Evolutionary conservation across 1,140 invertebrate species (phyloP).

Genomic region (Sitophilus oryzae): DNA sequence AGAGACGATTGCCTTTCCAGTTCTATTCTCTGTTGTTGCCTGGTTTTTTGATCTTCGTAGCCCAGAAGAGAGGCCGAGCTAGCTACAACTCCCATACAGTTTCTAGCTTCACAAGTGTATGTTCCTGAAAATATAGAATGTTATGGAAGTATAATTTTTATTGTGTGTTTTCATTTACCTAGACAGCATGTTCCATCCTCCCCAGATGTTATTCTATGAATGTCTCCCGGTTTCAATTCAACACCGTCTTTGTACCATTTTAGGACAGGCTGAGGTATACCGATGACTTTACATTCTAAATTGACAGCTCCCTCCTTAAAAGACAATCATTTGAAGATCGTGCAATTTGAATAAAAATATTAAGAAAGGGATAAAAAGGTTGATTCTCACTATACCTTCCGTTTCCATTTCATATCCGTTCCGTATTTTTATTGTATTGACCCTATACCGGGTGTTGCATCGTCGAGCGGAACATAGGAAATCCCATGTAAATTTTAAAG

Average conservation of each 20-base stretch:
- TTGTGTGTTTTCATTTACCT: slow-evolving; percentile 45
- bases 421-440: too few species aligned
- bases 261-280: slow-evolving; percentile 76
- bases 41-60: slow-evolving; percentile 66
- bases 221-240: slow-evolving; percentile 83
- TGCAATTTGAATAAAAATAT: too few species aligned
- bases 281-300: slow-evolving; percentile 90
- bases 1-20: slow-evolving; percentile 71
- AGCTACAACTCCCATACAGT: slow-evolving; percentile 85
- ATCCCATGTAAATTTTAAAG: too few species aligned
- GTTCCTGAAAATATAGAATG: slow-evolving; percentile 44
- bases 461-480: too few species aligned
- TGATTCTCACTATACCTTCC: too few species aligned
- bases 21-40: slow-evolving; percentile 47
- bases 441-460: too few species aligned
- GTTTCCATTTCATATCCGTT: too few species aligned
- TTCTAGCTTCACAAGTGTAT: slow-evolving; percentile 88
- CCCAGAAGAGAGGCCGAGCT: slow-evolving; percentile 82
- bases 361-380: too few species aligned
- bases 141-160: neutral
- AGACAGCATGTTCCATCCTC: slow-evolving; percentile 84
- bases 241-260: slow-evolving; percentile 90
- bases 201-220: slow-evolving; percentile 83
- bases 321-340: neutral
- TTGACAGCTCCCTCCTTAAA: slow-evolving; percentile 74